phyloP scores from a whole-genome alignment of 2,797 vertebrate species.

The Tadarida brasiliensis region DNA sequence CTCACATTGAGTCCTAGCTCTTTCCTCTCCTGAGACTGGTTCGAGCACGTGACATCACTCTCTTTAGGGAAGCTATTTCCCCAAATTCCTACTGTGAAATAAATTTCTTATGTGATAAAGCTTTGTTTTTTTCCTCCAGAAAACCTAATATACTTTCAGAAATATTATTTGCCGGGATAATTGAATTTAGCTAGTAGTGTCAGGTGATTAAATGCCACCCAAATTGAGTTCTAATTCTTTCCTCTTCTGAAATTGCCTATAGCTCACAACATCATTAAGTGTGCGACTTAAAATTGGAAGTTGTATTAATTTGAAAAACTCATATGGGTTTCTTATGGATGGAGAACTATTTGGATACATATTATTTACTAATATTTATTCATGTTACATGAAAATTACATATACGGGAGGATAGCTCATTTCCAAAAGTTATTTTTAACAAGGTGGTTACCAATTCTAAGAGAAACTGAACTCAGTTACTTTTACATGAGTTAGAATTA shows the following conservation, averaged over 20 bases:
- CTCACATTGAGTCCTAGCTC: no score
- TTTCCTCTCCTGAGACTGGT: no score
- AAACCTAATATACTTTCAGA: no score
- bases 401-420: not conserved
- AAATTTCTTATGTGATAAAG: no score
- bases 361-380: not conserved
- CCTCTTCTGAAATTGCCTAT: not conserved
- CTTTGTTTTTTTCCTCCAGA: no score
- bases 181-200: not conserved
- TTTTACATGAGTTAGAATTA: slow-evolving; percentile 37
- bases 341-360: not conserved
- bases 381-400: not conserved
- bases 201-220: not conserved
- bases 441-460: not conserved
- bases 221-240: not conserved
- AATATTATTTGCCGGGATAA: not conserved
- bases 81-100: no score
- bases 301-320: not conserved
- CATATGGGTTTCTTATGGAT: not conserved
- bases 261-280: not conserved
- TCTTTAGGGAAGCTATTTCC: no score
- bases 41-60: no score
- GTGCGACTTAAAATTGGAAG: not conserved
- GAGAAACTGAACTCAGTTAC: not conserved
- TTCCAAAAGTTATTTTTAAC: slow-evolving; percentile 48